Percentiles rank a stretch among this genome's conserved stretches.
These are phyloP conservation scores for Salvelinus fontinalis DNA, from an alignment of 2,113 vertebrate species.

Conservation along the genomic window DNA sequence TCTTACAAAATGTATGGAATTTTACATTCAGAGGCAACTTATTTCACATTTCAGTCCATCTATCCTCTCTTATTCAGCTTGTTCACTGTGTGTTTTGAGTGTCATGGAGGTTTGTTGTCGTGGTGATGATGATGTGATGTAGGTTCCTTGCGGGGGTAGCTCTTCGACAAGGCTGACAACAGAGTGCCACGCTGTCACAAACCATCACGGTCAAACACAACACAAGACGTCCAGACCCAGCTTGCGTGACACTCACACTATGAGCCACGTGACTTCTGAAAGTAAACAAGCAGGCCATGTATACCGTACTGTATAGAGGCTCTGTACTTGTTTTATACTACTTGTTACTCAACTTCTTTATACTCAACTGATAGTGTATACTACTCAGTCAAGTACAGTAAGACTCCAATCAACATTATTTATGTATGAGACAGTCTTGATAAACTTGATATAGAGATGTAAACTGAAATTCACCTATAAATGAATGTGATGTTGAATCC, in stretches of 20 bases:
- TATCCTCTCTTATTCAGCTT: neutral
- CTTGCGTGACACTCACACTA: conserved; percentile 8
- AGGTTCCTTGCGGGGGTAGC: conserved; percentile 27
- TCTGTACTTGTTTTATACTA: too few relatives aligned
- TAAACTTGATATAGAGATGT: neutral
- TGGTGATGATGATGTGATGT: conserved; percentile 38
- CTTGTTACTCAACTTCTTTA: neutral
- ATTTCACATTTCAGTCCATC: neutral
- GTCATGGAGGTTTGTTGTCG: conserved; percentile 28
- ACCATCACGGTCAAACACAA: conserved; percentile 59
- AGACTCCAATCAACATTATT: neutral
- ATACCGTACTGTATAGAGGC: neutral
- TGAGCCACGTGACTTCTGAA: conserved; percentile 38
- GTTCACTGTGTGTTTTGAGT: conserved; percentile 21
- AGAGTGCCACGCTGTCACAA: conserved; percentile 58
- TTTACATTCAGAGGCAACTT: neutral
- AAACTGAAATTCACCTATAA: neutral
- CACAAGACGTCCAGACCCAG: neutral
- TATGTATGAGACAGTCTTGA: neutral
- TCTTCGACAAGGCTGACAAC: conserved; percentile 51
- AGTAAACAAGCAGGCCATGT: conserved; percentile 36
- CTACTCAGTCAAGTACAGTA: neutral
- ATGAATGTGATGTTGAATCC: neutral
- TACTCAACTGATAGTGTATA: neutral
- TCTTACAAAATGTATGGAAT: too few relatives aligned